Base-by-base conservation (phyloP, 2,113 vertebrate species). In the Chlamydotis undulata region DNA sequence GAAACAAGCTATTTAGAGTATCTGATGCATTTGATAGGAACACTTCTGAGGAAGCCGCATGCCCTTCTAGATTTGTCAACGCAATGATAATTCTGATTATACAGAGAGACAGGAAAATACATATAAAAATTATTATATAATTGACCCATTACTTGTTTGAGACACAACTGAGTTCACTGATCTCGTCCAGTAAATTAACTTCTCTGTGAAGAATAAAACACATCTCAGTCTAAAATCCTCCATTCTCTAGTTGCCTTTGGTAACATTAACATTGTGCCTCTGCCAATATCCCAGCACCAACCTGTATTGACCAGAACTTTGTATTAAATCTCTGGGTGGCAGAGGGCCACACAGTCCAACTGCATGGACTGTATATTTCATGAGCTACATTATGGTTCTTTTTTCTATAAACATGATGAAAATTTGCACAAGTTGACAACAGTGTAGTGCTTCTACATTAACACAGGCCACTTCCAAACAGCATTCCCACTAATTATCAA, bases 361-460 rank as follows among this genome's bases (percentile, higher is more conserved):
- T 61, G n/a, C 26, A 70, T 8, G 22, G 45, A 75, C 5, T 8
- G 1, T 43, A 43, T 7, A 28, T 50, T 81, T 81, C 52, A 67
- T 63, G 21, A 90, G n/a, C n/a, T 26, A 56, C 21, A 19, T 25
- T 55, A 61, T 9, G 5, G 4, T 39, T 71, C 8, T 22, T 88
- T 65, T 50, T 80, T 21, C 55, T 70, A 41, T 8, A 63, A 47
- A 2, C 19, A 17, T 37, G 76, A 47, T 3, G 37, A 70, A 89
- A 81, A 90, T 23, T 31, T 31, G 19, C 25, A 59, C 8, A 57
- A 87, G 23, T 33, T 87, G 31, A 63, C 63, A 81, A 76, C 31
- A 53, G 18, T 12, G 26, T 2, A 47, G 43, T 0, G 0, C 5
- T 56, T 64, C 65, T 47, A 43, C 56, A 24, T 59, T 37, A 81